These are phyloP conservation scores for Caenorhabditis afra DNA, from an alignment of 2,888 invertebrate genomes.

Conservation along the genomic window DNA sequence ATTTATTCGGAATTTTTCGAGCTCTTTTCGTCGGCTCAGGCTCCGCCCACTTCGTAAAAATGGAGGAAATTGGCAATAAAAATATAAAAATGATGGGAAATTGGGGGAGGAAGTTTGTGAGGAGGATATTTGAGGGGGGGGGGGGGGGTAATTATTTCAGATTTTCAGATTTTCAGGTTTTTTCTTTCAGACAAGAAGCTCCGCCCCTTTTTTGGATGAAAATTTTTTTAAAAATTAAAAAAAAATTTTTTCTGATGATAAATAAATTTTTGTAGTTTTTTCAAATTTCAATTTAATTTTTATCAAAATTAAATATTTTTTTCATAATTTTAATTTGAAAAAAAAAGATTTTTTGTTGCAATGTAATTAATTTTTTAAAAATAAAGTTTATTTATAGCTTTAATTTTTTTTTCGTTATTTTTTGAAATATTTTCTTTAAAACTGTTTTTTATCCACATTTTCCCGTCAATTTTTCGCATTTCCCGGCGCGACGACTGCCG, in stretches of 20 bases:
- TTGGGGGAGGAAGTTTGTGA: too few relatives aligned
- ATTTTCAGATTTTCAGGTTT: not conserved
- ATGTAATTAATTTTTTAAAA: not conserved
- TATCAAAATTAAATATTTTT: not conserved
- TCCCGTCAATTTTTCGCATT: constrained; percentile 6
- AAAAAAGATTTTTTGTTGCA: too few relatives aligned
- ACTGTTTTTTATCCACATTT: too few relatives aligned
- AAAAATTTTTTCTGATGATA: not conserved
- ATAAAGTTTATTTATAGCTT: too few relatives aligned
- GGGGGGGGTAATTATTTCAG: too few relatives aligned
- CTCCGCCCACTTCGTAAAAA: constrained; percentile 3
- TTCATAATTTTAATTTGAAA: not conserved
- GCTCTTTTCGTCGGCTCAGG: not conserved
- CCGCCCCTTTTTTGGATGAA: not conserved
- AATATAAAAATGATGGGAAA: too few relatives aligned
- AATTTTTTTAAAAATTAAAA: not conserved
- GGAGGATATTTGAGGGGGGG: too few relatives aligned
- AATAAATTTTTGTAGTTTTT: not conserved
- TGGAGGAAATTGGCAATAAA: too few relatives aligned
- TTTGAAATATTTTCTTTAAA: too few relatives aligned
- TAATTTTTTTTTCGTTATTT: too few relatives aligned
- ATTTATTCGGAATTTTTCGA: too few relatives aligned
- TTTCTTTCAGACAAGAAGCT: not conserved
- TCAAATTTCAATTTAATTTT: not conserved
- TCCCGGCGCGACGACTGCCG: not conserved